phyloP scores from a whole-genome alignment of 2,888 invertebrate species.

The Tineola bisselliella region DNA sequence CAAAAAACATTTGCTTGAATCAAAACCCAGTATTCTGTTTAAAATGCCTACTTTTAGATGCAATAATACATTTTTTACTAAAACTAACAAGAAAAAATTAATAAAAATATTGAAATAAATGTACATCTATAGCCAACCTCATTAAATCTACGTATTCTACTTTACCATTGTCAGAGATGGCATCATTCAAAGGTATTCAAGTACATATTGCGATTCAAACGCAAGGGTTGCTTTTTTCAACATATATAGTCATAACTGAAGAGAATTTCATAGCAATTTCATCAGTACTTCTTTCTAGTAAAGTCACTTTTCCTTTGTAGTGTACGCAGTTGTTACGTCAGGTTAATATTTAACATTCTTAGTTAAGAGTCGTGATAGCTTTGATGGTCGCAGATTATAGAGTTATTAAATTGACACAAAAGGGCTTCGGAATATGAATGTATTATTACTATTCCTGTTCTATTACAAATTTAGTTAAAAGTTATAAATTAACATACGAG shows the following conservation, averaged over 20 bases:
- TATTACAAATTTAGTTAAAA: no score
- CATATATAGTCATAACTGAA: background rate
- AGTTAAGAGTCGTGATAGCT: background rate
- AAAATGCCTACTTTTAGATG: no score
- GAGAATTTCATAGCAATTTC: background rate
- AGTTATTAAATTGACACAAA: background rate
- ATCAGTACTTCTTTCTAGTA: background rate
- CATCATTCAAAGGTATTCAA: slow-evolving; percentile 5
- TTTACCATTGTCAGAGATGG: background rate
- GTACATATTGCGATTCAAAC: slow-evolving; percentile 6
- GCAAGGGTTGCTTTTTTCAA: background rate
- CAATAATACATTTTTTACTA: no score
- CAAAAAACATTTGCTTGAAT: no score
- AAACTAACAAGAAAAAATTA: no score
- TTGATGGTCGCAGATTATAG: background rate
- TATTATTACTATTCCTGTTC: no score
- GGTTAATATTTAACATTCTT: background rate
- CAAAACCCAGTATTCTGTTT: no score
- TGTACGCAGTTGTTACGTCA: background rate
- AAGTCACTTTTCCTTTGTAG: background rate
- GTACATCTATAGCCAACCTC: background rate
- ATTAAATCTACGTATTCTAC: background rate
- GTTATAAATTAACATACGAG: no score
- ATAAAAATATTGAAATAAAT: no score
- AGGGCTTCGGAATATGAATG: background rate